Evolutionary conservation across 2,113 vertebrate genomes (phyloP), one percentile per base, ranked within the genome.

Genomic region (Nanorana parkeri): DNA sequence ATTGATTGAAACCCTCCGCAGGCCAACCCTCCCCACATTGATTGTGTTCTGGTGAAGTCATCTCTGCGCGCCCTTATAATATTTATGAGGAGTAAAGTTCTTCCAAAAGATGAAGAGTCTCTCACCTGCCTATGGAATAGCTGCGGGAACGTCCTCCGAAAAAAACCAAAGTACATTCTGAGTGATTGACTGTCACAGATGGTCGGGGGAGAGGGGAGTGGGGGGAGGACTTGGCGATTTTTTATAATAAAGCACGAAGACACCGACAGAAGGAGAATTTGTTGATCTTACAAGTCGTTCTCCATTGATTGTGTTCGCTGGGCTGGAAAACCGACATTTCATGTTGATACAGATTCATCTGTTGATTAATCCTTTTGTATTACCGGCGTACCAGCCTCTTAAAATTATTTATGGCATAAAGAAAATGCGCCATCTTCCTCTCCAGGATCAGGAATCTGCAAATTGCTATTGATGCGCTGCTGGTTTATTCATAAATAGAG

Each of bases 241-340:
- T 75, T 60, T 75, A 75, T 81, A 65, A 55, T 81, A 26, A 67
- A 75, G 36, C 16, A 41, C 61, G 66, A 64, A 81, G 41, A 26
- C 36, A 32, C 32, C 36, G 58, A 66, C 56, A 73, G 51, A 74
- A 26, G 26, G 26, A 52, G 41, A 54, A 74, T 74, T 74, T 81
- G 69, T 81, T 81, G 80, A 81, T 81, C 28, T 74, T 74, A 81
- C 41, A 41, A 74, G 80, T 81, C 80, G 74, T 41, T n/a, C 69
- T 66, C 63, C 69, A 81, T 81, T 81, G 80, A 81, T 81, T 75
- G 74, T 41, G 61, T 23, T 66, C 64, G 26, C 69, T 67, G 21
- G 55, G 66, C 60, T 56, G 69, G 69, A 81, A 81, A 81, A 74
- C 68, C 32, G 41, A 75, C 80, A 67, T 41, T 81, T 81, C 80